Evolutionary conservation across 2,888 invertebrate species (phyloP).

Genomic region (Himalopsyche anomala): DNA sequence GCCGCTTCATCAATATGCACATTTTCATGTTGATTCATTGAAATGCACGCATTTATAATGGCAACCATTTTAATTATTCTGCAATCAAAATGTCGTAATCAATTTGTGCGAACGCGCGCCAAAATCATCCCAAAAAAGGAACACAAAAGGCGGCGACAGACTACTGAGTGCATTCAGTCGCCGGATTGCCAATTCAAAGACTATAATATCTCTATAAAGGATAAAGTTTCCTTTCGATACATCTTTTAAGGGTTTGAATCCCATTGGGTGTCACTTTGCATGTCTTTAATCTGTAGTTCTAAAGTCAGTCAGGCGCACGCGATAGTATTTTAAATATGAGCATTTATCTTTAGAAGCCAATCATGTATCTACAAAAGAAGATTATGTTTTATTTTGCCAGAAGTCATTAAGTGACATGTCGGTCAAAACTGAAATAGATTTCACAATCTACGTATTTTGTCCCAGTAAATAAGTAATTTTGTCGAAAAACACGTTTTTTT

Average conservation of each 20-base stretch:
- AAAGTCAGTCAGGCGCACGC: not conserved
- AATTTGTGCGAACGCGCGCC: slow-evolving; percentile 18
- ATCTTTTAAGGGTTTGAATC: slow-evolving; percentile 8
- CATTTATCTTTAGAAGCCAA: no score
- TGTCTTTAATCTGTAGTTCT: not conserved
- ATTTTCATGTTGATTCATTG: not conserved
- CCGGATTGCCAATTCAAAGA: not conserved
- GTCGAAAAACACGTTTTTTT: no score
- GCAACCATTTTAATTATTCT: slow-evolving; percentile 37
- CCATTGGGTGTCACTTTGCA: not conserved
- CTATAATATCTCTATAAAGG: slow-evolving; percentile 12
- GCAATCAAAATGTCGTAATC: slow-evolving; percentile 44
- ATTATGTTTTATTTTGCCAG: no score
- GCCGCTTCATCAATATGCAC: slow-evolving; percentile 7
- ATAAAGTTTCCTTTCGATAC: not conserved
- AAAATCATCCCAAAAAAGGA: slow-evolving; percentile 41
- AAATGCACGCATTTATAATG: not conserved
- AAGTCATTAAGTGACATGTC: no score
- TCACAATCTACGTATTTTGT: no score
- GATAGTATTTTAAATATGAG: no score
- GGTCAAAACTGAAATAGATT: no score
- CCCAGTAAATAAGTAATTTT: no score
- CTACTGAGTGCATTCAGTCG: not conserved
- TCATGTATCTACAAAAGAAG: no score
- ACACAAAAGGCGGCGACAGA: slow-evolving; percentile 33